Base-by-base conservation (phyloP, 2,797 vertebrate species). In the Anabacerthia variegaticeps region DNA sequence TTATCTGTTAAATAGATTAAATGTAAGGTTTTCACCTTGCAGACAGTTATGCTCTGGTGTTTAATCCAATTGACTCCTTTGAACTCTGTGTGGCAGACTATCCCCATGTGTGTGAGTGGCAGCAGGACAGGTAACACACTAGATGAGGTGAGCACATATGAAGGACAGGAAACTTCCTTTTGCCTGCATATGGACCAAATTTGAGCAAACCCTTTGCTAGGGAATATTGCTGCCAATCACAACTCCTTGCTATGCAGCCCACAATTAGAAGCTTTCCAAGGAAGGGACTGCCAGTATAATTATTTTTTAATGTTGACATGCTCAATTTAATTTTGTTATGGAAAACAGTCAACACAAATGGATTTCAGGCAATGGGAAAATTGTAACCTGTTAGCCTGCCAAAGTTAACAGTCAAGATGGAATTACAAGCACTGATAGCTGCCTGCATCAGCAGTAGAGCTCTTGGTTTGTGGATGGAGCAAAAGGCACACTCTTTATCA, bases 1-100 rank as follows among this genome's bases (percentile, higher is more conserved):
- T 83, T 91, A 71, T n/a, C 82, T 91, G 71, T 23, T 94, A 91
- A 89, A 89, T 71, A 82, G 94, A 91, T 95, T 94, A 96, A 88
- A 67, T 36, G 68, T 65, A 89, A 87, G 68, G 26, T 71, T 81
- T 73, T 71, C 74, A 76, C 92, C 72, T 89, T 94, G 84, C 74
- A 58, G 89, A 22, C 81, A 68, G 84, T 86, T 87, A 28, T 58
- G 75, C 78, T 89, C n/a, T 78, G 91, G 68, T 68, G 65, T 92
- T 93, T 83, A 94, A 95, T 91, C 91, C 91, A 75, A 27, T 71
- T 80, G 88, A 80, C 84, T 91, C 65, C 84, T 77, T 56, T 88
- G 65, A 93, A 91, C 65, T 49, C 72, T n/a, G 1, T 39, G 37
- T 87, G 51, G 32, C 88, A 85, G 65, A 49, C 37, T 87, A 48